Conservation (phyloP, 1,140 invertebrate species). For the Leptinotarsa undecemlineata region DNA sequence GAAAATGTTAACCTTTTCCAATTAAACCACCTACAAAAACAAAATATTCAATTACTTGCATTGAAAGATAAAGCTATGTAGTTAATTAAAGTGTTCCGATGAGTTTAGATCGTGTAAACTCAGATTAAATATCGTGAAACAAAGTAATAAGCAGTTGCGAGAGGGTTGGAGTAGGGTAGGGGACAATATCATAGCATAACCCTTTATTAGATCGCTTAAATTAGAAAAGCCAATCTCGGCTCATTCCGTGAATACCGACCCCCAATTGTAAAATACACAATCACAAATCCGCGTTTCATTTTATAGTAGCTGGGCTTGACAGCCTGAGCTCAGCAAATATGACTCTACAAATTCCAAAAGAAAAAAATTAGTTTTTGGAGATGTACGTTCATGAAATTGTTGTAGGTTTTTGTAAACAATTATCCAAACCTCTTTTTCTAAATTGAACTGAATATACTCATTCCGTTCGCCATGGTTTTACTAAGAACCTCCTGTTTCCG, state of each 20-base stretch:
- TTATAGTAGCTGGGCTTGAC: constrained; percentile 27
- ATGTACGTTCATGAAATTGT: too few relatives aligned
- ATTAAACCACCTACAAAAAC: not conserved
- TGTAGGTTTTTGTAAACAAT: too few relatives aligned
- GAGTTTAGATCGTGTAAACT: constrained; percentile 39
- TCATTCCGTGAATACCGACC: constrained; percentile 45
- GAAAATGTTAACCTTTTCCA: not conserved
- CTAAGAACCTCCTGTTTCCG: too few relatives aligned
- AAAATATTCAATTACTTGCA: not conserved
- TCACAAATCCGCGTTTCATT: constrained; percentile 47
- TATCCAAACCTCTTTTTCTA: too few relatives aligned
- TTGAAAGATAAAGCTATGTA: constrained; percentile 16
- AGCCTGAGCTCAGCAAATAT: too few relatives aligned
- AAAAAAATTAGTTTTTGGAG: too few relatives aligned
- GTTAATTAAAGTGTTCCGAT: constrained; percentile 46
- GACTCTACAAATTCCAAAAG: too few relatives aligned
- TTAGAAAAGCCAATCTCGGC: constrained; percentile 49
- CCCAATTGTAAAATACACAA: constrained; percentile 50
- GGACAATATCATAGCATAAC: constrained; percentile 46
- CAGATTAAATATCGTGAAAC: constrained; percentile 49
- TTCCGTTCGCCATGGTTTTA: too few relatives aligned
- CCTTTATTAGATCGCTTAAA: constrained; percentile 49
- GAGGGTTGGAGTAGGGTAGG: constrained; percentile 35
- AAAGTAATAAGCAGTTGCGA: constrained; percentile 44
- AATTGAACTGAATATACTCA: too few relatives aligned